Conservation (phyloP, 2,797 vertebrate genomes). For the Hypotaenidia okinawae region DNA sequence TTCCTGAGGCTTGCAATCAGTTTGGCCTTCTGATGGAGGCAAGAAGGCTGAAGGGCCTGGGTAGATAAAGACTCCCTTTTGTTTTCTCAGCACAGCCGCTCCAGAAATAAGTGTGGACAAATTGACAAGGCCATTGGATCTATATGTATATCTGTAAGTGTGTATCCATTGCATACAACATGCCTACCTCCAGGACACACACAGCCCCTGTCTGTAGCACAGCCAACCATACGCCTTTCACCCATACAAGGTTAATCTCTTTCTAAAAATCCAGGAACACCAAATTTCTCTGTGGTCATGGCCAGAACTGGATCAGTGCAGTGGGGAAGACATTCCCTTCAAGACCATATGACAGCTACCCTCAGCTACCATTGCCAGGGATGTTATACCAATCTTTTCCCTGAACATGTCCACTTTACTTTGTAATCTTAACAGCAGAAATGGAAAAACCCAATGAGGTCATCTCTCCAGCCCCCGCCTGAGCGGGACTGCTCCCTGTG, state of each 20-base stretch:
- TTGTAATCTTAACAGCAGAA: neutral
- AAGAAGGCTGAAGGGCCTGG: neutral
- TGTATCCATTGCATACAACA: neutral
- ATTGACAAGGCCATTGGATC: neutral
- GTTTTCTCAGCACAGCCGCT: neutral
- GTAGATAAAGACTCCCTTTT: neutral
- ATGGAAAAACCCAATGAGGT: neutral
- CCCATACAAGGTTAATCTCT: neutral
- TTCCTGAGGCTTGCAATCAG: neutral
- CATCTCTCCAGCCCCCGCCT: conserved; percentile 12
- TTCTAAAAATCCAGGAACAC: neutral
- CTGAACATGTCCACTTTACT: neutral
- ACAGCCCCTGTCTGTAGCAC: neutral
- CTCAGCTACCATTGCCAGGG: neutral
- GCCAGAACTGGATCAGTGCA: neutral
- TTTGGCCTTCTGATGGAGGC: neutral
- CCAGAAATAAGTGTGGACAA: neutral
- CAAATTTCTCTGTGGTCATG: neutral
- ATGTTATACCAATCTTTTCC: neutral
- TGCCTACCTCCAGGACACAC: neutral
- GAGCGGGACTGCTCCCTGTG: neutral
- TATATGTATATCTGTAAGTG: too few relatives aligned
- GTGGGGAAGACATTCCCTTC: neutral
- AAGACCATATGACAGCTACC: neutral
- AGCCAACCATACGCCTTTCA: neutral